Conservation (phyloP, 2,888 invertebrate species). For the Tetropium fuscum region DNA sequence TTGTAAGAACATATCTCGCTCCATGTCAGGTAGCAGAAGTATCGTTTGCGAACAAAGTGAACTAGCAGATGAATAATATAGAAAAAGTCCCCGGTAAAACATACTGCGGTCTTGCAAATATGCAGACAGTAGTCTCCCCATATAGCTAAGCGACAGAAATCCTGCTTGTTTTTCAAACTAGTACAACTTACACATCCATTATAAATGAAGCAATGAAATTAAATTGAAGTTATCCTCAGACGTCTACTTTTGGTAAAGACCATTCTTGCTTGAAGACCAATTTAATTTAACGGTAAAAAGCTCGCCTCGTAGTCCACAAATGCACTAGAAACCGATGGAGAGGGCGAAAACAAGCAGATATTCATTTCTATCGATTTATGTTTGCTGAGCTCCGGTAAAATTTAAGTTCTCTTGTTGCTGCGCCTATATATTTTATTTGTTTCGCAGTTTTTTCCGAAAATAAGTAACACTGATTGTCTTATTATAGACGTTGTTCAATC, state of each 20-base stretch:
- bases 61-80: too few relatives aligned
- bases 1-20: too few relatives aligned
- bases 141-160: neutral
- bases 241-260: constrained; percentile 15
- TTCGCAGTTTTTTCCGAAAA: too few relatives aligned
- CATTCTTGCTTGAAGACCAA: constrained; percentile 8
- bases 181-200: constrained; percentile 2
- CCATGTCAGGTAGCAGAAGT: too few relatives aligned
- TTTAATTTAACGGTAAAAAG: constrained; percentile 13
- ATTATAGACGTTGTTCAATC: too few relatives aligned
- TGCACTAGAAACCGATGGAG: neutral
- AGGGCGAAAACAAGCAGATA: constrained; percentile 27
- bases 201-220: constrained; percentile 13
- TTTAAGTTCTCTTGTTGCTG: constrained; percentile 54
- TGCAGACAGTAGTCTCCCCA: too few relatives aligned
- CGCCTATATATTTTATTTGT: constrained; percentile 8
- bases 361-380: constrained; percentile 59
- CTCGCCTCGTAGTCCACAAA: neutral
- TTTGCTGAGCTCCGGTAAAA: constrained; percentile 56
- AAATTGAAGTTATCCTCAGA: neutral
- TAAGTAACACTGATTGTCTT: too few relatives aligned
- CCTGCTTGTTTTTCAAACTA: neutral
- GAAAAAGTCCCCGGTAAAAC: too few relatives aligned
- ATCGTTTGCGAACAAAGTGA: too few relatives aligned
- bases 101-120: too few relatives aligned